Evolutionary conservation across 2,888 invertebrate species (phyloP).

Genomic region (Mythimna vitellina): DNA sequence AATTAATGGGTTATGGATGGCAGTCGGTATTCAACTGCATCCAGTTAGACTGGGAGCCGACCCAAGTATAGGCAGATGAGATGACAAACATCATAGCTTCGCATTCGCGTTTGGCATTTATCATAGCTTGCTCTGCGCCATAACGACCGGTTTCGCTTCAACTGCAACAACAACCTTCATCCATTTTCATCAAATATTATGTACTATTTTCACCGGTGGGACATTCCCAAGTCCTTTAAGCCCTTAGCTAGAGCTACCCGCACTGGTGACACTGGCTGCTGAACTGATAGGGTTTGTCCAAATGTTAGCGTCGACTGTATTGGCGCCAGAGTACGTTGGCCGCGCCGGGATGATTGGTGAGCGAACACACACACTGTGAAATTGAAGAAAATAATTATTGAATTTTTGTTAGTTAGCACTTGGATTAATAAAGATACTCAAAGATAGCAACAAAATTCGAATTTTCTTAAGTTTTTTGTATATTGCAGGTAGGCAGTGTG

Average conservation of each 20-base stretch:
- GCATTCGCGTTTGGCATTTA: too few relatives aligned
- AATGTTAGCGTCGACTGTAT: conserved; percentile 84
- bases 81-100: neutral
- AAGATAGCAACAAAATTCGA: too few relatives aligned
- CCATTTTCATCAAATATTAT: neutral
- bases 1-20: too few relatives aligned
- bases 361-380: conserved; percentile 93
- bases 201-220: neutral
- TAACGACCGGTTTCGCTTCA: neutral
- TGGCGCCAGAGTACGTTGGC: conserved; percentile 91
- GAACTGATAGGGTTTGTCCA: conserved; percentile 93
- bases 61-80: too few relatives aligned
- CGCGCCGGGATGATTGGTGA: conserved; percentile 95
- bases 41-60: too few relatives aligned
- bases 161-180: neutral
- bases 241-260: conserved; percentile 60
- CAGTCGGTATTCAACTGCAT: too few relatives aligned
- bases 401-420: too few relatives aligned
- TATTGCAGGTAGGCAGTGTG: too few relatives aligned
- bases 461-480: too few relatives aligned
- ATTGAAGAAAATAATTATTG: neutral
- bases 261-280: conserved; percentile 79
- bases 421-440: too few relatives aligned
- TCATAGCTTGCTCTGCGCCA: neutral
- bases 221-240: neutral